Base-by-base conservation (phyloP, 2,888 invertebrate species). In the Heliconius charithonia region DNA sequence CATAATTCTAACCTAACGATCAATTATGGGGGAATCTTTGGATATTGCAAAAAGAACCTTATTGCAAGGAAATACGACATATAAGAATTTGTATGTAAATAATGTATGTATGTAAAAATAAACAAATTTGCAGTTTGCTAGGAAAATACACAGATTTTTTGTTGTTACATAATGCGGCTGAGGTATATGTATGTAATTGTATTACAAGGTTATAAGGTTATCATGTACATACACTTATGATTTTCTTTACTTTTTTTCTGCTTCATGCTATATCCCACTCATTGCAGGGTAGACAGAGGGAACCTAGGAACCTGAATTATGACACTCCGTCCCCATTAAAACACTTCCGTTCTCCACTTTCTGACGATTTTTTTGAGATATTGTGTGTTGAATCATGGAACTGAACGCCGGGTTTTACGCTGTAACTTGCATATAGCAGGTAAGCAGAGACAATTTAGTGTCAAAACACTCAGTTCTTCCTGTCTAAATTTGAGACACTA, bases 1-100 rank as follows among this genome's bases (percentile, higher is more conserved):
- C 74, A 74, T 74, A 65, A 74, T 65, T 74, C 74, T 74, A 45
- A 41, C 19, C 63, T 65, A 74, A 74, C 74, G 74, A 74, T 74
- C 74, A 74, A 74, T 74, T 74, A 74, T 73, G 65, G 45, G 13
- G 41, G 22, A 2, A 0, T 27, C 19, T 27, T n/a, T 63, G 10
- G 29, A 41, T 27, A 13, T 41, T 27, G 37, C 41, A 74, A 63
- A 74, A 74, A 12, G 22, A 41, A 74, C 65, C 13, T 45, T 74
- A 74, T 74, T 45, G 3, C 63, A 45, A 65, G 27, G 13, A 4
- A 0, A 25, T 74, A 74, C 63, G 29, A 2, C 25, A 2, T 41
- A 65, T 27, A 45, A 63, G 45, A 45, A 19, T n/a, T 10, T 37
- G 12, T 25, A 63, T 65, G 25, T 29, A 19, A 41, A 27, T 63